Base-by-base conservation (phyloP, 1,140 invertebrate genomes). In the Drosophila ercepeae region DNA sequence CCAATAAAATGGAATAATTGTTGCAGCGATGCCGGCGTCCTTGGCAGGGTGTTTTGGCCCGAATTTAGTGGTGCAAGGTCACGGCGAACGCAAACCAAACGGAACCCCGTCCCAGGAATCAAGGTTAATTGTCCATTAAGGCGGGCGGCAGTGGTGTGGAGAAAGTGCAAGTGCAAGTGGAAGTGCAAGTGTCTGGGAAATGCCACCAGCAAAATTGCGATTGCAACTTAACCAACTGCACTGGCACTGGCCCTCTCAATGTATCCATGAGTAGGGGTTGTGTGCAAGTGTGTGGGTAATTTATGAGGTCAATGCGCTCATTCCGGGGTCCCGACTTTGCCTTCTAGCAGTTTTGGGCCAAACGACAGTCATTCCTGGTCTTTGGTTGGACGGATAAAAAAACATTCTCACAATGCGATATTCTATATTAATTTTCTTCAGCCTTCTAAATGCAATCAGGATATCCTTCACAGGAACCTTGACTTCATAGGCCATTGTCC, bases 101-200 rank as follows among this genome's bases (percentile, higher is more conserved):
- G 42, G 68, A 70, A 59, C 68, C 53, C 55, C 54, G 73, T 41
- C 6, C 57, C 59, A 27, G 70, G 60, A 76, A 86, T 88, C 82
- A 86, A 86, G 82, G 82, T 86, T 86, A 86, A 86, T 86, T 86
- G 82, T 81, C 82, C 77, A 88, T 86, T 86, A 86, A 88, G 78
- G 65, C 59, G 65, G 71, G 46, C 39, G 41, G 9, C 36, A 39
- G 36, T 39, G 36, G 36, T 14, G 27, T 49, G 69, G 68, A 86
- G 81, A 86, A 86, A 86, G 81, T 86, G 81, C 81, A 32, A 32
- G 29, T 32, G 29, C 29, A 86, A 86, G 81, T 86, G 81, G 76
- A 86, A 86, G 81, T 86, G 81, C 81, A 84, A 84, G 81, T 86
- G 81, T 82, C 78, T 88, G 81, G 76, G 64, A 74, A 74, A 51